phyloP scores from a whole-genome alignment of 1,140 invertebrate species.

The Proales similis region DNA sequence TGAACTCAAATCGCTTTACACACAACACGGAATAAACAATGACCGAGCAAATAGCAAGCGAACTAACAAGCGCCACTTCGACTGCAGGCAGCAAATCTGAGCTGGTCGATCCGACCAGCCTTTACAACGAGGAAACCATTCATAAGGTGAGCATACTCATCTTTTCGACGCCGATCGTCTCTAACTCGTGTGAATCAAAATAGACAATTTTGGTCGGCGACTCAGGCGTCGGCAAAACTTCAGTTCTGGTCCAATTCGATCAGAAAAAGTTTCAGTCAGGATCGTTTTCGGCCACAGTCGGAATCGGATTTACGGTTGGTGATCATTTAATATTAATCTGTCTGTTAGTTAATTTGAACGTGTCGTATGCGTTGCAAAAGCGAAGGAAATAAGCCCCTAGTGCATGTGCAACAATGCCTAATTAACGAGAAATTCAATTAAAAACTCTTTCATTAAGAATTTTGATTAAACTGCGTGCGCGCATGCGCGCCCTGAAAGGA shows the following conservation, averaged over 20 bases:
- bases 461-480: too few species aligned
- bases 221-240: conserved; percentile 86
- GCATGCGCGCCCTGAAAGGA: too few species aligned
- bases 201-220: conserved; percentile 82
- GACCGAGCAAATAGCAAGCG: too few species aligned
- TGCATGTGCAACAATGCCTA: neutral
- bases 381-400: neutral
- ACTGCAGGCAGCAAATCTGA: neutral
- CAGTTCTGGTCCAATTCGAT: conserved; percentile 83
- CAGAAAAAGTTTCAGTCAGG: conserved; percentile 69
- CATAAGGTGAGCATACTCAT: conserved; percentile 18
- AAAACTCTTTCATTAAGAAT: neutral
- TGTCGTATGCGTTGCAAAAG: neutral
- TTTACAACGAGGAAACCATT: conserved; percentile 27
- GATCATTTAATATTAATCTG: conserved; percentile 21
- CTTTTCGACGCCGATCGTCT: conserved; percentile 54
- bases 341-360: neutral
- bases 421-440: neutral
- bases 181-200: neutral
- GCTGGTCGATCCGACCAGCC: neutral
- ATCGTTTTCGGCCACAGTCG: conserved; percentile 40
- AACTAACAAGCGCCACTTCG: neutral
- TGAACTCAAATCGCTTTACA: too few species aligned
- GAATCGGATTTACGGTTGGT: conserved; percentile 66
- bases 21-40: too few species aligned